phyloP scores from a whole-genome alignment of 2,888 invertebrate genomes.

The Tipula lateralis region DNA sequence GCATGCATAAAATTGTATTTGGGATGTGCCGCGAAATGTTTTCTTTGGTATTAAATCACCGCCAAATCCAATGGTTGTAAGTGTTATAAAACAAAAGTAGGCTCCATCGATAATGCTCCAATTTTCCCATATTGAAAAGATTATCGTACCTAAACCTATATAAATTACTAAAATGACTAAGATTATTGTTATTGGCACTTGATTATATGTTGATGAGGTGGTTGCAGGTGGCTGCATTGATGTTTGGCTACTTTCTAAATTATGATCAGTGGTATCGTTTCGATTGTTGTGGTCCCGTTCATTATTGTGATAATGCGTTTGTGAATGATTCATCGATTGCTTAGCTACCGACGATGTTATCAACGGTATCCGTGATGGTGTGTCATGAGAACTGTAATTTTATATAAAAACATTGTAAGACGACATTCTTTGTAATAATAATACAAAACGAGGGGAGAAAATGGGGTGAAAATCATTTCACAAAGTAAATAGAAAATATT shows the following conservation, averaged over 20 bases:
- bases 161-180: conserved; percentile 66
- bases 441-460: background rate
- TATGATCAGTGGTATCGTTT: conserved; percentile 32
- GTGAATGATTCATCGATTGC: conserved; percentile 31
- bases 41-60: conserved; percentile 65
- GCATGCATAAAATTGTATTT: conserved; percentile 69
- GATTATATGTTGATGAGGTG: conserved; percentile 35
- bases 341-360: conserved; percentile 51
- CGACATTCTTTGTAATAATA: no score
- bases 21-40: conserved; percentile 48
- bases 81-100: conserved; percentile 79
- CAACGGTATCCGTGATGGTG: conserved; percentile 71
- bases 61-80: conserved; percentile 78
- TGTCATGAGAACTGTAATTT: conserved; percentile 55
- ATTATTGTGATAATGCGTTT: conserved; percentile 29
- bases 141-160: conserved; percentile 68
- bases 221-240: conserved; percentile 41
- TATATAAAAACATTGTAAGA: no score
- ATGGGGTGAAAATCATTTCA: no score
- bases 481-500: background rate
- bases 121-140: conserved; percentile 74
- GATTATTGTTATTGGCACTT: conserved; percentile 60
- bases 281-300: conserved; percentile 35
- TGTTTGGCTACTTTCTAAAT: conserved; percentile 35
- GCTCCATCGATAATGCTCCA: conserved; percentile 77